Evolutionary conservation across 2,113 vertebrate genomes (phyloP).

Genomic region (Panurus biarmicus): DNA sequence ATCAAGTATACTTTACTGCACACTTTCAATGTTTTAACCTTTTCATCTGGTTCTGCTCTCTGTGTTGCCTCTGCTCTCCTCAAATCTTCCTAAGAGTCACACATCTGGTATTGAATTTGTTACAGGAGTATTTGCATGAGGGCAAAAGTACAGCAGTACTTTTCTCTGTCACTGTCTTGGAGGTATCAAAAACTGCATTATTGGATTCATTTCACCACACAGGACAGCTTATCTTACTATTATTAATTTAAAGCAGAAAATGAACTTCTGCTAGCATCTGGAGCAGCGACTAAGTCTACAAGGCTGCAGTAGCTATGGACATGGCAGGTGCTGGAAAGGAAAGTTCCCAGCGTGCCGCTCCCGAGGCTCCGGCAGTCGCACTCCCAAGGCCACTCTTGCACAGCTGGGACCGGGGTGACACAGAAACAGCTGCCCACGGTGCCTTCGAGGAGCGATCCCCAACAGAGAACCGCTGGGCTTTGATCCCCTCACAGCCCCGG

Average conservation of each 20-base stretch:
- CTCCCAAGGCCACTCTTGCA: not conserved
- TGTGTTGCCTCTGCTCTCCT: not conserved
- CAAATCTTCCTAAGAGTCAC: not conserved
- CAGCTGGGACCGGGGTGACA: not conserved
- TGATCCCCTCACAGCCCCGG: no score
- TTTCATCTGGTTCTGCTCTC: not conserved
- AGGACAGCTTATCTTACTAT: not conserved
- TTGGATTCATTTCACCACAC: not conserved
- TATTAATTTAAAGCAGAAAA: not conserved
- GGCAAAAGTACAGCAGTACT: not conserved
- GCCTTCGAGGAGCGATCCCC: not conserved
- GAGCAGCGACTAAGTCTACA: not conserved
- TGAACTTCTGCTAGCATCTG: not conserved
- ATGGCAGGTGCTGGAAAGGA: accelerated
- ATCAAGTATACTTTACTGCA: not conserved
- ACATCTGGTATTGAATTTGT: not conserved
- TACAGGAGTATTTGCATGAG: not conserved
- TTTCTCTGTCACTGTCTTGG: not conserved
- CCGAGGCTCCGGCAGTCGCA: not conserved
- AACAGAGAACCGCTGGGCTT: accelerated
- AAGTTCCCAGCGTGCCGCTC: not conserved
- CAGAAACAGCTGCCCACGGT: not conserved
- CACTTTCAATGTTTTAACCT: not conserved
- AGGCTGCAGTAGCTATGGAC: not conserved
- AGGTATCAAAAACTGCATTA: not conserved